Base-by-base conservation (phyloP, 2,888 invertebrate species). In the Lithodes maja region DNA sequence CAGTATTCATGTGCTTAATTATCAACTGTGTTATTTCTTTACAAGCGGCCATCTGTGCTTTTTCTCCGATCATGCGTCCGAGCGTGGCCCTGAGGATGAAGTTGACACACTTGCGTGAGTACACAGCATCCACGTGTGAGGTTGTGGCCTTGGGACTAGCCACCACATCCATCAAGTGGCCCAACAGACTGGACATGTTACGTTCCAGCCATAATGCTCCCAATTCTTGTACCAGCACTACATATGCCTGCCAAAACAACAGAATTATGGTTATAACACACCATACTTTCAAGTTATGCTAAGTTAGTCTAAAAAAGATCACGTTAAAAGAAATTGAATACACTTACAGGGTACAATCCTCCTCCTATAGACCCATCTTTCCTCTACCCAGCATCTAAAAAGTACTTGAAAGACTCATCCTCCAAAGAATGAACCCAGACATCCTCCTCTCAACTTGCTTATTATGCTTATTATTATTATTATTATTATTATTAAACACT, bases 121-220 rank as follows among this genome's bases (percentile, higher is more conserved):
- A 99, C 1, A 99, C 99, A 15, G 99, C 98, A 94, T 99, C 99
- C 0, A 99, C 98, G 93, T 99, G 99, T 0, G 98, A 98, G 15
- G 97, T 97, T 0, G 98, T 98, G 0, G 98, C 98, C 94, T 98
- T 98, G 0, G 99, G 98, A 94, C 98, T 98, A 0, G 98, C 98
- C 1, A 95, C 98, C 92, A 99, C 94, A 93, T 99, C 98, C 83
- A 99, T 94, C 2, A 99, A 96, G 93, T 99, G 99, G 9, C 96
- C 96, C n/a, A 99, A 94, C 92, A 99, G 96, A 0, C 96, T 95
- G 15, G 96, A 96, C 93, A 99, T 95, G 93, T 99, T 98, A 49
- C 97, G 96, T 94, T 99, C 99, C 90, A 99, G 94, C 99, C 99
- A 99, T 1, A 96, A 95, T 7, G 97, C 96, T 55, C 99, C 99